Base-by-base conservation (phyloP, 2,888 invertebrate genomes). In the Coenonympha arcania region DNA sequence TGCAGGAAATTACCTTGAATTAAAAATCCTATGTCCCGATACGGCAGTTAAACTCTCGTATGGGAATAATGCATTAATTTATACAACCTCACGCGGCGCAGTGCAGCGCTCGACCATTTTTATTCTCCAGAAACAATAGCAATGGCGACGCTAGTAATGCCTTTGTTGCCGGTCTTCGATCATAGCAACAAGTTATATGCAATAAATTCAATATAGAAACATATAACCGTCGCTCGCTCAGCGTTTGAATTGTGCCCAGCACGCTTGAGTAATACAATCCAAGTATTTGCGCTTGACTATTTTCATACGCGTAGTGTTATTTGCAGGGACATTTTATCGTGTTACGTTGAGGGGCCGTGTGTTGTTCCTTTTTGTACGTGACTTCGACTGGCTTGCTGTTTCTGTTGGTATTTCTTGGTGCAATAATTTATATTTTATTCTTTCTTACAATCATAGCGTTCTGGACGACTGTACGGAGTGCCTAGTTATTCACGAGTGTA, bases 101-200 rank as follows among this genome's bases (percentile, higher is more conserved):
- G 60, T 63, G 62, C 61, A 39, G 39, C 63, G 63, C 64, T 33
- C 52, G 65, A 65, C 71, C 71, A 76, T 76, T 73, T 78, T 75
- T 79, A 82, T 79, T 75, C 69, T 71, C 76, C 76, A 76, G 68
- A 74, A 86, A 85, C 84, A 85, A 86, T 85, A 74, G 83, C 65
- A 64, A 62, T 68, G 73, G 62, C 64, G 61, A 72, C 70, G 72
- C 69, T 70, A 69, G 63, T 65, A 71, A 70, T 68, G 70, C 73
- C 71, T 75, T 70, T 68, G 73, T 74, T 68, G 68, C 72, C 71
- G 68, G 66, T 76, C 66, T 71, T 72, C 79, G 72, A 80, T 82
- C 77, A 74, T 71, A 71, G 74, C 69, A 73, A 73, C 76, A 71
- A 82, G 82, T 84, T 80, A 83, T 73, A 79, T 62, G 77, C 81